phyloP scores from a whole-genome alignment of 1,140 invertebrate species.

The Halotydeus destructor region DNA sequence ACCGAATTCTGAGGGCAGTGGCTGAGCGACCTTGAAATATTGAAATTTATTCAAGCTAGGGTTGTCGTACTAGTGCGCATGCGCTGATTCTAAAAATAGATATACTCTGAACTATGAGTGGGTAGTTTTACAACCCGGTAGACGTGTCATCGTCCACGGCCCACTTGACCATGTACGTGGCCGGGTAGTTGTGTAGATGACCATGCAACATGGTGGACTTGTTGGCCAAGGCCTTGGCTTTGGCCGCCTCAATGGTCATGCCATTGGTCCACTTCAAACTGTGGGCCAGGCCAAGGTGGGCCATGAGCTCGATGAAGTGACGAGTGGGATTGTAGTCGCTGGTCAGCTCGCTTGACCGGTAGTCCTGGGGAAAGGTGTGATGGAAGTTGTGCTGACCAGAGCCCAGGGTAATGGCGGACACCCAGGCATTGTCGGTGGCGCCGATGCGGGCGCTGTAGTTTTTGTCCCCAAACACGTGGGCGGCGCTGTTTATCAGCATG shows the following conservation, averaged over 20 bases:
- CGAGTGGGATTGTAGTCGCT: slow-evolving; percentile 30
- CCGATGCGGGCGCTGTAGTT: slow-evolving; percentile 67
- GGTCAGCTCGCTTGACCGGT: slow-evolving; percentile 28
- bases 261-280: slow-evolving; percentile 48
- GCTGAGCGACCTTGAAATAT: too few relatives aligned
- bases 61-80: too few relatives aligned
- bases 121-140: slow-evolving; percentile 71
- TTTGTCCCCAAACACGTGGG: slow-evolving; percentile 68
- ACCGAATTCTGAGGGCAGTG: too few relatives aligned
- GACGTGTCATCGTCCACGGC: slow-evolving; percentile 91
- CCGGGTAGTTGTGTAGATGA: too few relatives aligned
- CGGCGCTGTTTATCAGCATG: too few relatives aligned
- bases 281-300: slow-evolving; percentile 28
- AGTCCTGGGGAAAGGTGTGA: slow-evolving; percentile 79
- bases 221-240: too few relatives aligned
- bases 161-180: too few relatives aligned
- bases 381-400: slow-evolving; percentile 91
- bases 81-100: too few relatives aligned
- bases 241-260: slow-evolving; percentile 67
- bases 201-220: too few relatives aligned
- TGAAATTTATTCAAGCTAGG: too few relatives aligned
- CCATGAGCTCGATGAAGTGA: slow-evolving; percentile 31
- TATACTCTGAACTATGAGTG: too few relatives aligned
- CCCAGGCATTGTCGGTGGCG: slow-evolving; percentile 44
- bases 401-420: slow-evolving; percentile 46